Base-by-base conservation (phyloP, 1,140 invertebrate species). In the Cheumatopsyche charites region DNA sequence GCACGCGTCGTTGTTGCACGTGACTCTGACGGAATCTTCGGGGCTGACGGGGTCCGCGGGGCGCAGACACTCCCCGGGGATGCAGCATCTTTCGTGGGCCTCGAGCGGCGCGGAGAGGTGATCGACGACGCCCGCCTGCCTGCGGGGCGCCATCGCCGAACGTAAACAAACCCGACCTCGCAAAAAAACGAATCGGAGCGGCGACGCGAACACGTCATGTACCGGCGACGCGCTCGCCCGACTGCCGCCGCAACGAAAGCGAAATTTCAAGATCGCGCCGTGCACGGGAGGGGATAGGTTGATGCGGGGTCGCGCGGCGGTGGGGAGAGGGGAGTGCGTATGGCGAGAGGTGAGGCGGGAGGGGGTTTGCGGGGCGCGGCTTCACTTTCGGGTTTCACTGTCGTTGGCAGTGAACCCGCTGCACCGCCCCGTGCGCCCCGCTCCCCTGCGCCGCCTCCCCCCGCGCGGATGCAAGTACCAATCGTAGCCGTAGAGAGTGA, bases 1-100 rank as follows among this genome's bases (percentile, higher is more conserved):
- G 85, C 96, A 98, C 72, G 90, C 88, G 77, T 97, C 95, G 86
- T 98, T 98, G 87, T 96, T 97, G 87, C 96, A 98, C 47, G 91
- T 87, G n/a, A 98, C 93, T 80, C 91, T 92, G 61, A 97, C 90
- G 26, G 90, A 89, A 71, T 94, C 92, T 41, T 92, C 90, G 12
- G 89, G 83, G 1, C 85, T 80, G 73, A 90, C 87, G 66, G 79
- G 79, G 47, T 83, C 84, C 67, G 79, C 82, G 75, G 87, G 86
- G 71, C 88, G 88, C 55, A 91, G 85, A 79, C 94, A 95, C 75
- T 93, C 92, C 52, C 90, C 90, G 25, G 94, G 94, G 17, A 91
- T 90, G 84, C 94, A 96, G 85, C 94, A 96, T 52, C 79, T 79
- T 68, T 77, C 72, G 72, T 80, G 79, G 76, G 80, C 84, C 41